A percentile compares a stretch with the other conserved stretches of the same genome.
These are phyloP conservation scores for Diadophis punctatus DNA, from an alignment of 2,113 vertebrate genomes.

Conservation along the genomic window DNA sequence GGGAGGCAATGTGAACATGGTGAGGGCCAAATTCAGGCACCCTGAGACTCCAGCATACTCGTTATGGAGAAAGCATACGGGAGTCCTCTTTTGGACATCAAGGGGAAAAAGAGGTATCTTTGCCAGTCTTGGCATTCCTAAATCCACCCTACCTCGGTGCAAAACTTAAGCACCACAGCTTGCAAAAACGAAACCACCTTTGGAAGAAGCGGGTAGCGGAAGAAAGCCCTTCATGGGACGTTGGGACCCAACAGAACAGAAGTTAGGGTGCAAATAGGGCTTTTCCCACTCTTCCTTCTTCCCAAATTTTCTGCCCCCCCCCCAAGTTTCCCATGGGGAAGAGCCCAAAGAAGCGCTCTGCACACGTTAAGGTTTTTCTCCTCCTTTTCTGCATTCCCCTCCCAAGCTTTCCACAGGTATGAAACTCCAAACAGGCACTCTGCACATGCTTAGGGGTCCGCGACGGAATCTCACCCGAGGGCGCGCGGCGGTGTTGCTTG, in stretches of 20 bases:
- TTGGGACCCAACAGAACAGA: background rate
- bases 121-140: background rate
- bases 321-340: background rate
- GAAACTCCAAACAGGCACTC: background rate
- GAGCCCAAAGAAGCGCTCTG: background rate
- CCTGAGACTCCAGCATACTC: background rate
- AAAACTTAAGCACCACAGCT: background rate
- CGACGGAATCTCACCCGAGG: constrained; percentile 58
- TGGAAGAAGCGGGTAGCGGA: background rate
- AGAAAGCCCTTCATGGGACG: background rate
- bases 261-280: background rate
- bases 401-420: background rate
- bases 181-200: background rate
- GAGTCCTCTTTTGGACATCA: background rate
- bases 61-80: background rate
- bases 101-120: background rate
- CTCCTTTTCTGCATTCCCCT: background rate
- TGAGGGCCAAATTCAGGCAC: background rate
- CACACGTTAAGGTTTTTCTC: background rate
- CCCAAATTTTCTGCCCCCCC: background rate
- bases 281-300: background rate
- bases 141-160: background rate
- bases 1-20: background rate
- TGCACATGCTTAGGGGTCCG: background rate
- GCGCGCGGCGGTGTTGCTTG: constrained; percentile 47